Percentiles rank a stretch among this genome's conserved stretches.
Evolutionary conservation across 2,888 invertebrate species (phyloP).

Genomic region (Aspidiotus destructor): DNA sequence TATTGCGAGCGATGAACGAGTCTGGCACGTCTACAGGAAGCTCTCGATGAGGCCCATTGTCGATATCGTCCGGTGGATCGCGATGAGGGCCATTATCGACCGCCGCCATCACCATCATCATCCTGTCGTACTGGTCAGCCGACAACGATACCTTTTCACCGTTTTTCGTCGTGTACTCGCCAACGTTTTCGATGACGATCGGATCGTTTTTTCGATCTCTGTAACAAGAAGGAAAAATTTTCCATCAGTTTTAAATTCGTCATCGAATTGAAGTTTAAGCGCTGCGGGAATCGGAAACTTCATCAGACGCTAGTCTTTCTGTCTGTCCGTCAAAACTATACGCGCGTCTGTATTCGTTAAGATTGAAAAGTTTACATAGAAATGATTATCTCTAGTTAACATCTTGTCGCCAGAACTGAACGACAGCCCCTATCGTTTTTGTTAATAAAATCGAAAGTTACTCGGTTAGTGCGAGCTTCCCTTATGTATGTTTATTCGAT

Average conservation of each 20-base stretch:
- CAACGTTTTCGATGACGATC: constrained; percentile 16
- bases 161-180: constrained; percentile 12
- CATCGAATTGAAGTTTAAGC: neutral
- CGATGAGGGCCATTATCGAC: constrained; percentile 32
- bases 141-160: constrained; percentile 22
- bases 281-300: no score
- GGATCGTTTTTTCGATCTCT: constrained; percentile 28
- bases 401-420: no score
- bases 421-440: no score
- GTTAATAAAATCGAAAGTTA: no score
- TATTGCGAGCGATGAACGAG: constrained; percentile 79
- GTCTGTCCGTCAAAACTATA: no score
- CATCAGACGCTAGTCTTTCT: no score
- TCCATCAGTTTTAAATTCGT: neutral
- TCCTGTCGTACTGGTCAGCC: constrained; percentile 30
- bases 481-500: no score
- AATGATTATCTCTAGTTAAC: no score
- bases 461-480: no score
- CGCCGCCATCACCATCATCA: constrained; percentile 34
- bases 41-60: constrained; percentile 75
- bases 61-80: constrained; percentile 37
- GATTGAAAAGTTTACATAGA: no score
- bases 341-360: no score
- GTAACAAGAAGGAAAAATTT: neutral
- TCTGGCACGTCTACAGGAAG: constrained; percentile 98